Evolutionary conservation across 1,140 invertebrate genomes (phyloP).

Genomic region (Pinna nobilis): DNA sequence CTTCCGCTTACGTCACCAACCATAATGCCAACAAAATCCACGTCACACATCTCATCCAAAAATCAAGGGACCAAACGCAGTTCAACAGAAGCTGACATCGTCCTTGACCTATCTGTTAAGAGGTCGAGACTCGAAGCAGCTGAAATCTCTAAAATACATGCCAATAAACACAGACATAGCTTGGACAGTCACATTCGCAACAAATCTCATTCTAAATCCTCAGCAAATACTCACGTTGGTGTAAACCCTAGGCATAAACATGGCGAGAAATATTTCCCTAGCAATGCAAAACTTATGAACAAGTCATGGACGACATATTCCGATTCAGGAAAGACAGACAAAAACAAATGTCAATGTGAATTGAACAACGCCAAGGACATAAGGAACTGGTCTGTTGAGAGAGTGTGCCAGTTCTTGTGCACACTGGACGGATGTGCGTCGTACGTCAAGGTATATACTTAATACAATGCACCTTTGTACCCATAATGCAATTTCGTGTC

Average conservation of each 20-base stretch:
- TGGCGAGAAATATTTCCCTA: no score
- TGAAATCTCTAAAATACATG: constrained; percentile 6
- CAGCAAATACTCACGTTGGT: no score
- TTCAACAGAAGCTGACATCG: background rate
- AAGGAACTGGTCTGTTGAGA: constrained; percentile 55
- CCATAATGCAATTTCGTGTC: no score
- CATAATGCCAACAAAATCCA: background rate
- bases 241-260: no score
- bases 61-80: background rate
- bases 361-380: constrained; percentile 51
- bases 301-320: no score
- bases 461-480: no score
- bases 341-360: constrained; percentile 5
- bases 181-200: no score
- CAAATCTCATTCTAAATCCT: no score
- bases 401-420: constrained; percentile 54
- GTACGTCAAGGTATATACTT: constrained; percentile 56
- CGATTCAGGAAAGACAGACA: no score
- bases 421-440: constrained; percentile 55
- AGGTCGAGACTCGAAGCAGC: background rate
- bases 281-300: no score
- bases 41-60: background rate
- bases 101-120: constrained; percentile 2
- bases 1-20: background rate
- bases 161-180: no score